These are phyloP conservation scores for Malurus elegans DNA, from an alignment of 2,113 vertebrate genomes.

Conservation along the genomic window DNA sequence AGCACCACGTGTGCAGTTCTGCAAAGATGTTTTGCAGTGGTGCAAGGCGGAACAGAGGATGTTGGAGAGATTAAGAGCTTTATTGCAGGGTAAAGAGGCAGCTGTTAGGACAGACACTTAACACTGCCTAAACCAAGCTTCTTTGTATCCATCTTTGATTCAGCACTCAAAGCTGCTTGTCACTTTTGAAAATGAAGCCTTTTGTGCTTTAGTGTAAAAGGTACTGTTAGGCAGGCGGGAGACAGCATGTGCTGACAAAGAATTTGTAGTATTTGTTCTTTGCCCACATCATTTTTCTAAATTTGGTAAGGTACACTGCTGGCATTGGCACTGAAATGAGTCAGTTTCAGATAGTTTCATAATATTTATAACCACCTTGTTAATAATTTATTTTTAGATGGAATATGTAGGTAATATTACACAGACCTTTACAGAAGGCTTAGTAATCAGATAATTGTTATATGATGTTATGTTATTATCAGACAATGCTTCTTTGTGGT, in stretches of 20 bases:
- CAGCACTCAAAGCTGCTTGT: not conserved
- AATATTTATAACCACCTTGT: not conserved
- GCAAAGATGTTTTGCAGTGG: not conserved
- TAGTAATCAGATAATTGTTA: not conserved
- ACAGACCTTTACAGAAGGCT: not conserved
- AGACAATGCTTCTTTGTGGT: not conserved
- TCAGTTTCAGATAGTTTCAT: not conserved
- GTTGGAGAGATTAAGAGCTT: not conserved
- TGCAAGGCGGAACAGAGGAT: not conserved
- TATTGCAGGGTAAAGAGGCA: not conserved
- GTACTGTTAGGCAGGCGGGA: not conserved
- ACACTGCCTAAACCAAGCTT: not conserved
- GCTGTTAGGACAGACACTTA: not conserved
- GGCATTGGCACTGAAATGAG: not conserved
- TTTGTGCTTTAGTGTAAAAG: not conserved
- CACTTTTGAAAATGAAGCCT: not conserved
- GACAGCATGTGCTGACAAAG: not conserved
- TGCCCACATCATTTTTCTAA: not conserved
- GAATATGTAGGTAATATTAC: not conserved
- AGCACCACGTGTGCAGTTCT: not conserved
- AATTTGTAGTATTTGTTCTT: slow-evolving; percentile 18
- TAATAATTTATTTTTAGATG: not conserved
- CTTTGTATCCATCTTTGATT: not conserved
- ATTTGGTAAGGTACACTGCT: not conserved
- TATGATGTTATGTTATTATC: not conserved